Evolutionary conservation across 1,140 invertebrate species (phyloP), one percentile per base, ranked within the genome.

Genomic region (Scaptomyza pallida): DNA sequence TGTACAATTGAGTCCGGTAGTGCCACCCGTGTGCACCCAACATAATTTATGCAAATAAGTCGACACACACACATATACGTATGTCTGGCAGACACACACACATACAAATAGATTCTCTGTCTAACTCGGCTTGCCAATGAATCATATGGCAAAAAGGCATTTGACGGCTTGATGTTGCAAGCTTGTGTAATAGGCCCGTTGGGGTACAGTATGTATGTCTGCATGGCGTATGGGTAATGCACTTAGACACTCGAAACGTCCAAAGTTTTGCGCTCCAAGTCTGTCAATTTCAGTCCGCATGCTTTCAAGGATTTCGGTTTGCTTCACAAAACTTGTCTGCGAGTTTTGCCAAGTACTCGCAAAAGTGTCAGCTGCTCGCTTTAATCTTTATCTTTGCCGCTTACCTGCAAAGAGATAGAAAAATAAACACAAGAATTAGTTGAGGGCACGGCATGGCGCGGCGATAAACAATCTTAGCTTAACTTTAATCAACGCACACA

Each of bases 31-130:
- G 26, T 30, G 6, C 6, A 37, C 5, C 51, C 45, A 16, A 30
- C 62, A 65, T 71, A 81, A 77, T 85, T 82, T 83, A 83, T 83
- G 79, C 80, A 83, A 83, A 83, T 83, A 79, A 83, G 57, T 75
- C 65, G 62, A 35, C 73, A 72, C 61, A 67, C 26, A 72, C 61
- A 67, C 19, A 47, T 26, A 68, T 26, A 68, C 67, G 60, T 78
- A 41, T 78, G 54, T 16, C 44, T 43, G 33, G 26, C 44, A 21
- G 19, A 57, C 63, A 48, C 56, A 10, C 43, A 35, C 67, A 5
- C 23, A 37, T 35, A 16, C 19, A 57, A 59, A 48, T 50, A n/a
- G 19, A 35, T 61, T 8, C 26, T 30, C 8, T 5, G 6, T 30
- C 6, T 52, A 9, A 43, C 35, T 30, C 6, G 71, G 51, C 57